Evolutionary conservation across 2,797 vertebrate species (phyloP).

Genomic region (Ciconia nigra): DNA sequence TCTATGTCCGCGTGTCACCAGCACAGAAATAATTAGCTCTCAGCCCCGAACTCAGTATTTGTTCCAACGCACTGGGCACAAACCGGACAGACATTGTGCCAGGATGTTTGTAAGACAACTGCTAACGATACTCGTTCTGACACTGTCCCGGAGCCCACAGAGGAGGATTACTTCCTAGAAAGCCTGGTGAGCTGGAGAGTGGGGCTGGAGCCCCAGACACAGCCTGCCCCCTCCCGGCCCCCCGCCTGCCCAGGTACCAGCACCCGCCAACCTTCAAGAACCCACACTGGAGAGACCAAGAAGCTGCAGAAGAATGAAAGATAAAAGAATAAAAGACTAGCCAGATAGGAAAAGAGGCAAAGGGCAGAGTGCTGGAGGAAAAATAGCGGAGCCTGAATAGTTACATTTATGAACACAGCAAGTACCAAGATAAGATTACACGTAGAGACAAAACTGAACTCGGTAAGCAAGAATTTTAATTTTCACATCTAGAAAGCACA

Average conservation of each 20-base stretch:
- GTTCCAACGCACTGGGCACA: fast-evolving
- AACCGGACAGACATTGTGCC: fast-evolving
- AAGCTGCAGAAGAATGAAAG: not conserved
- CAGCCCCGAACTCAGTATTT: fast-evolving
- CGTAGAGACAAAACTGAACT: not conserved
- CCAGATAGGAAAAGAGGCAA: not conserved
- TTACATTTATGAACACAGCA: not conserved
- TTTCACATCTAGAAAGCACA: not conserved
- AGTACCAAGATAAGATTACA: not conserved
- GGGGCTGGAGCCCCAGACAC: not conserved
- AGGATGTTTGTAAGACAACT: not conserved
- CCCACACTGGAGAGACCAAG: not conserved
- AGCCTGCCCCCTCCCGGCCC: slow-evolving; percentile 57
- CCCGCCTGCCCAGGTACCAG: not conserved
- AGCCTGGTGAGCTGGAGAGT: not conserved
- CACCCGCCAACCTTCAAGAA: fast-evolving
- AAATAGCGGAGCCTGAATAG: fast-evolving
- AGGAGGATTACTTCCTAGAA: not conserved
- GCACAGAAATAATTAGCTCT: not conserved
- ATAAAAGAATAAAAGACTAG: not conserved
- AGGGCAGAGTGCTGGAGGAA: not conserved
- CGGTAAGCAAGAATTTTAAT: not conserved
- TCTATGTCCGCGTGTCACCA: not conserved
- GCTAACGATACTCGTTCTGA: fast-evolving
- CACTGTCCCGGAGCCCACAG: not conserved